Percentiles rank a stretch among this genome's conserved stretches.
phyloP scores from a whole-genome alignment of 2,113 vertebrate genomes.

The Salvelinus namaycush region DNA sequence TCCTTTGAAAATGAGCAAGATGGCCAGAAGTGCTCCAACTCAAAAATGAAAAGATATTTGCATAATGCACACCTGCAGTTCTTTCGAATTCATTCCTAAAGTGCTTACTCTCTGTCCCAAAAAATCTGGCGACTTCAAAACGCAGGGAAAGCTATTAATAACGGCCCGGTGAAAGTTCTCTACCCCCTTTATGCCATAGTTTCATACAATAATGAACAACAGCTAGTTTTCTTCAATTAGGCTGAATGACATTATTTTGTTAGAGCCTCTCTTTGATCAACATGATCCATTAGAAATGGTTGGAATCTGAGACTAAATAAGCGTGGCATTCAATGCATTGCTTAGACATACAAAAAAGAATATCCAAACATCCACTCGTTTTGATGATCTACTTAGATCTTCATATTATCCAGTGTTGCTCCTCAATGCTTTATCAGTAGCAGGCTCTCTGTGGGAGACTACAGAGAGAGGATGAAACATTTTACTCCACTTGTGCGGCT shows the following conservation, averaged over 20 bases:
- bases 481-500: too few relatives aligned
- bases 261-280: background rate
- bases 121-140: constrained; percentile 13
- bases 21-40: constrained; percentile 11
- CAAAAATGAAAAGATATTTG: constrained; percentile 18
- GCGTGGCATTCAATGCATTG: too few relatives aligned
- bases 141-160: background rate
- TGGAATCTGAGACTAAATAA: background rate
- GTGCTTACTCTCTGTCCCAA: constrained; percentile 27
- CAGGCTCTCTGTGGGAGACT: too few relatives aligned
- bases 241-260: background rate
- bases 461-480: too few relatives aligned
- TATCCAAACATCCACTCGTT: too few relatives aligned
- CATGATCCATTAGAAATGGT: background rate
- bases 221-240: background rate
- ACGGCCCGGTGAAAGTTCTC: background rate
- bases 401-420: too few relatives aligned
- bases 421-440: too few relatives aligned
- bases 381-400: too few relatives aligned
- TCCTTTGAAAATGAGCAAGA: constrained; percentile 20
- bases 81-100: constrained; percentile 30
- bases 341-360: too few relatives aligned
- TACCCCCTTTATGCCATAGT: background rate
- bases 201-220: background rate
- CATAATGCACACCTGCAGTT: constrained; percentile 38